These are phyloP conservation scores for Drosophila trichaetosa DNA, from an alignment of 2,888 invertebrate genomes.

Conservation along the genomic window DNA sequence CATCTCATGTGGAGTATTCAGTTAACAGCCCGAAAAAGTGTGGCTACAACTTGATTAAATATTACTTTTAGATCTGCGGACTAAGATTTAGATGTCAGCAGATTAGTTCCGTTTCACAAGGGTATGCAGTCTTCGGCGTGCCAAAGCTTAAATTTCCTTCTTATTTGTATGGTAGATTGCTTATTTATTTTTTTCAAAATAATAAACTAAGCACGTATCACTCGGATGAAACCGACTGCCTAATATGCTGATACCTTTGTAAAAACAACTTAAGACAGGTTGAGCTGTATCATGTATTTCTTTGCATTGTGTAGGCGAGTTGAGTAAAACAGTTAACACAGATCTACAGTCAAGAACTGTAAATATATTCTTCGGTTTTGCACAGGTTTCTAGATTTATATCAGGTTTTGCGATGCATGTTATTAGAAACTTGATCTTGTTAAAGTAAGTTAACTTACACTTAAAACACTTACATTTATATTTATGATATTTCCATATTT, in stretches of 20 bases:
- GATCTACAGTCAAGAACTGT: background rate
- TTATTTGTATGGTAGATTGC: background rate
- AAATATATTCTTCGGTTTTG: background rate
- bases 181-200: constrained; percentile 4
- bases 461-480: background rate
- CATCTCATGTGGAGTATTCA: background rate
- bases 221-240: background rate
- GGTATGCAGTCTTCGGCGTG: background rate
- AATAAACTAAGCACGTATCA: background rate
- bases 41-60: background rate
- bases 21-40: background rate
- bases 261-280: background rate
- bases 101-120: rapidly evolving
- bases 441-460: background rate
- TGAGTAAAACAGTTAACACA: background rate
- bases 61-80: rapidly evolving
- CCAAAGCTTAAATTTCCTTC: background rate
- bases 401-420: background rate
- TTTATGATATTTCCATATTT: background rate
- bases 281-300: background rate
- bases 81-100: background rate
- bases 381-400: background rate
- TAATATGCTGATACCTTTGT: background rate
- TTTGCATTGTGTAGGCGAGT: background rate
- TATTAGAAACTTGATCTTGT: background rate